Conservation (phyloP, 2,113 vertebrate genomes). For the Alethe diademata region DNA sequence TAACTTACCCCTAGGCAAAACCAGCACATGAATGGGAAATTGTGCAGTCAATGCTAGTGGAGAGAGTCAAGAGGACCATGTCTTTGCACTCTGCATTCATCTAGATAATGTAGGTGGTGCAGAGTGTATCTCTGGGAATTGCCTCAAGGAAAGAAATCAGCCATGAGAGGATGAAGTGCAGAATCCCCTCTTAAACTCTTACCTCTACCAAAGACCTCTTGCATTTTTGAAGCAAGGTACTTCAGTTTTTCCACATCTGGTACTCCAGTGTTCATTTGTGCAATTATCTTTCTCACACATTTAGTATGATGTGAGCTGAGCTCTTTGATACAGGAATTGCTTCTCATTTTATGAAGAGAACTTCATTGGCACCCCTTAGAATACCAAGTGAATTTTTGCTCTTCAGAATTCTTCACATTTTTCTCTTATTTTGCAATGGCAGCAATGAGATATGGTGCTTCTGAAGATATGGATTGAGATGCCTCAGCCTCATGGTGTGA, state of each 20-base stretch:
- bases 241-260: background rate
- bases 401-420: background rate
- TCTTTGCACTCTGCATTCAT: background rate
- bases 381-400: background rate
- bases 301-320: background rate
- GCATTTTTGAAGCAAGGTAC: background rate
- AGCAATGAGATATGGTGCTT: background rate
- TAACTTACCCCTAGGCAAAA: background rate
- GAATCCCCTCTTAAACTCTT: background rate
- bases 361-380: background rate
- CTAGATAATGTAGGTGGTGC: background rate
- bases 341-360: background rate
- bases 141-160: background rate
- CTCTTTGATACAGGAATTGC: background rate
- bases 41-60: background rate
- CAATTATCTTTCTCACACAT: background rate
- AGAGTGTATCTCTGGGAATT: background rate
- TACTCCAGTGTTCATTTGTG: background rate
- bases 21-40: background rate
- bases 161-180: background rate
- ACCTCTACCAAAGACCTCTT: background rate
- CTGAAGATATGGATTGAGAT: background rate
- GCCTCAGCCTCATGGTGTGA: background rate
- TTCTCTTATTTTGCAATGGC: background rate
- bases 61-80: fast-evolving